Conservation (phyloP, 2,797 vertebrate species). For the Erethizon dorsatum region DNA sequence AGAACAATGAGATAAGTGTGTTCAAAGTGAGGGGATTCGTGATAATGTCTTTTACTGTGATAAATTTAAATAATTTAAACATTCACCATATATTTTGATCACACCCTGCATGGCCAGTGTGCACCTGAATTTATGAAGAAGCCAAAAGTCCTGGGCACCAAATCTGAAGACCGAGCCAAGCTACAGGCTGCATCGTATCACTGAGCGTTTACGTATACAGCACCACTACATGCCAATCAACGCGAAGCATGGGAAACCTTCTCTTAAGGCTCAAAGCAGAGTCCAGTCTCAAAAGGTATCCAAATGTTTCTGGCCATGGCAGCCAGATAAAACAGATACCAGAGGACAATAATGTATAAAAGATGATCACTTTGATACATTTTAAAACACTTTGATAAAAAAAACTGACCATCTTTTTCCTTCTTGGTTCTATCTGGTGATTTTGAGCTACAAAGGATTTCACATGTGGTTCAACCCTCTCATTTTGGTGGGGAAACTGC, state of each 20-base stretch:
- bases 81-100: neutral
- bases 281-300: neutral
- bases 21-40: neutral
- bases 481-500: neutral
- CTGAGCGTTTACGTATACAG: neutral
- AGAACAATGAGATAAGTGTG: neutral
- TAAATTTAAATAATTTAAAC: neutral
- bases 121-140: neutral
- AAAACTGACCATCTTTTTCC: neutral
- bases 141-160: neutral
- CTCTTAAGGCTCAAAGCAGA: neutral
- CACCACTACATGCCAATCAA: neutral
- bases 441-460: slow-evolving; percentile 10
- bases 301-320: slow-evolving; percentile 5
- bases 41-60: neutral
- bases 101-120: neutral
- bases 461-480: neutral
- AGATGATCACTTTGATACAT: neutral
- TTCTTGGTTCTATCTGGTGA: neutral
- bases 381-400: neutral
- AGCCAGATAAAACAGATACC: neutral
- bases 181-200: neutral
- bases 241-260: neutral
- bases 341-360: neutral
- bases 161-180: neutral